These are phyloP conservation scores for Hippocampus kuda DNA, from an alignment of 2,797 vertebrate species.

Conservation along the genomic window DNA sequence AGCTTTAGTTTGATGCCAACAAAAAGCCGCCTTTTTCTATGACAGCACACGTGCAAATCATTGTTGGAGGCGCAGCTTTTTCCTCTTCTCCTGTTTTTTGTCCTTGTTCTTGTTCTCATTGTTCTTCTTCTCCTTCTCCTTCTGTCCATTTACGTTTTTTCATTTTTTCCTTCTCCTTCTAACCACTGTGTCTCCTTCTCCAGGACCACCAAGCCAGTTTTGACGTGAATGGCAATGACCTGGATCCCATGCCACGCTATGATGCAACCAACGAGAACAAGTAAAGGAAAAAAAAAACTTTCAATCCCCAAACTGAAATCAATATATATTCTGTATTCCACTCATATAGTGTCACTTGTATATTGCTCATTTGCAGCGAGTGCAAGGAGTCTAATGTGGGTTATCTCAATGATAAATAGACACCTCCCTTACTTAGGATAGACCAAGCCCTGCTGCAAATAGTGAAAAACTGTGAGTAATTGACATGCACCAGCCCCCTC, in stretches of 20 bases:
- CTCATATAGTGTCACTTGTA: background rate
- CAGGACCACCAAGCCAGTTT: conserved; percentile 95
- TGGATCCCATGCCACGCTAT: conserved; percentile 97
- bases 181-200: conserved; percentile 42
- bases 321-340: background rate
- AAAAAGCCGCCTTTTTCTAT: conserved; percentile 16
- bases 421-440: too few species aligned
- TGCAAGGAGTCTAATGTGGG: too few species aligned
- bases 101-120: background rate
- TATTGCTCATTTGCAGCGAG: background rate
- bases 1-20: conserved; percentile 31
- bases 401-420: too few species aligned
- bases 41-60: background rate
- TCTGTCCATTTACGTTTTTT: conserved; percentile 17
- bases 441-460: background rate
- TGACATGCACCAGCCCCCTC: background rate
- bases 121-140: conserved; percentile 23
- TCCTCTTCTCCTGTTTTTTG: background rate
- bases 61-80: background rate
- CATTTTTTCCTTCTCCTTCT: background rate
- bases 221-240: conserved; percentile 95
- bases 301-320: background rate
- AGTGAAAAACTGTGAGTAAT: background rate
- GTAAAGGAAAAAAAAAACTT: conserved; percentile 53
- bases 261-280: conserved; percentile 99